Evolutionary conservation across 2,888 invertebrate species (phyloP).

Genomic region (Cephus sareptanus): DNA sequence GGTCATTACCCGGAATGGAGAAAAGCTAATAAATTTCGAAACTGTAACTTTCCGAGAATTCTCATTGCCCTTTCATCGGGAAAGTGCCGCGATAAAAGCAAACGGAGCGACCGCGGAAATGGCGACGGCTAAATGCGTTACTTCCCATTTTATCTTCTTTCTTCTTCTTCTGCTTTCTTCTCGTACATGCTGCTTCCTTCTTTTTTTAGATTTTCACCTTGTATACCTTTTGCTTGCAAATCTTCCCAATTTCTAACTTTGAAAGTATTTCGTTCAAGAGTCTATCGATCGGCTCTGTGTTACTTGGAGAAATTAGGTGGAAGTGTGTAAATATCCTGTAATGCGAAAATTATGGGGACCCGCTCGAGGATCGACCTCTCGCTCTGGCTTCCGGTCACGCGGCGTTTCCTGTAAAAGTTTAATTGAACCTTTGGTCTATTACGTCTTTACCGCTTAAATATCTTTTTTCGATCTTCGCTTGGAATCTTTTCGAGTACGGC

Average conservation of each 20-base stretch:
- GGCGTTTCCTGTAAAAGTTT: background rate
- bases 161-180: slow-evolving; percentile 7
- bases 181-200: background rate
- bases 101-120: background rate
- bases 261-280: slow-evolving; percentile 1
- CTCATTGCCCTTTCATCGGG: slow-evolving; percentile 3
- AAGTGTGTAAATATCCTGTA: background rate
- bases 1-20: background rate
- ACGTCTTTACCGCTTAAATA: background rate
- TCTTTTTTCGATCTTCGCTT: background rate
- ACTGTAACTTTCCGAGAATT: background rate
- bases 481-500: background rate
- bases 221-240: slow-evolving; percentile 8
- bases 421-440: background rate
- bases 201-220: slow-evolving; percentile 8
- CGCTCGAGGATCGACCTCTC: background rate
- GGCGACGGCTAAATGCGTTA: background rate
- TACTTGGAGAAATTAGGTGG: no score
- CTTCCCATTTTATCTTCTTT: slow-evolving; percentile 16
- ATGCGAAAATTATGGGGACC: background rate
- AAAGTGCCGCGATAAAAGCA: slow-evolving; percentile 16
- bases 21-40: background rate
- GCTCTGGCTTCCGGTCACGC: background rate
- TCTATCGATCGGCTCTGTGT: background rate
- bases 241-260: background rate